These are phyloP conservation scores for Oncorhynchus gorbuscha DNA, from an alignment of 2,113 vertebrate genomes.

Conservation along the genomic window DNA sequence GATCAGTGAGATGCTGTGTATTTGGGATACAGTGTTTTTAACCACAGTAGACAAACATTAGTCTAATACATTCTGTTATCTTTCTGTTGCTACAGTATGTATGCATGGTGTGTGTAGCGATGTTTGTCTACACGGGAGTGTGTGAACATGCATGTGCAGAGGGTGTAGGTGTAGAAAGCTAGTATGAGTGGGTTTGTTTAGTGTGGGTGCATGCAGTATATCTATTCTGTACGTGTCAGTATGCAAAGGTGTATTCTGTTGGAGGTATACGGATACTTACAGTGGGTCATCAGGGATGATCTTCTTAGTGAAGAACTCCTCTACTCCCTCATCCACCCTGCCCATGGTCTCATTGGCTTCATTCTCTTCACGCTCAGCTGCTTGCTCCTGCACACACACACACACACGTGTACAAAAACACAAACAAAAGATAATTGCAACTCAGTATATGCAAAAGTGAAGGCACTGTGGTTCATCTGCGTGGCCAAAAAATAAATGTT, in stretches of 20 bases:
- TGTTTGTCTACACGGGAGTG: neutral
- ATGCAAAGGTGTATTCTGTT: constrained; percentile 5
- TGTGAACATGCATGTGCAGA: neutral
- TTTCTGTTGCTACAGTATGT: too few relatives aligned
- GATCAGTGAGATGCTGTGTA: neutral
- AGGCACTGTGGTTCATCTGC: constrained; percentile 17
- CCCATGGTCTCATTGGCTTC: constrained; percentile 83
- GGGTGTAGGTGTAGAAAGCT: neutral
- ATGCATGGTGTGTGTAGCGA: neutral
- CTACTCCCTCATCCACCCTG: constrained; percentile 90
- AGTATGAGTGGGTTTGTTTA: constrained; percentile 3
- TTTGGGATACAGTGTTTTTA: too few relatives aligned
- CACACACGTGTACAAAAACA: neutral
- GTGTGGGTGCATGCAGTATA: neutral
- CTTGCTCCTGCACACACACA: constrained; percentile 78
- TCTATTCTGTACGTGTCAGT: constrained; percentile 3
- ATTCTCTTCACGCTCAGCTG: constrained; percentile 77
- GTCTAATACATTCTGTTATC: too few relatives aligned
- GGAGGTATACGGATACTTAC: constrained; percentile 74
- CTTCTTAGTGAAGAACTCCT: constrained; percentile 95
- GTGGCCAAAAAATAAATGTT: too few relatives aligned
- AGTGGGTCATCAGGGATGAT: constrained; percentile 82
- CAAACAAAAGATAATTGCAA: neutral
- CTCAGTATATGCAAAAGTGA: constrained; percentile 15
- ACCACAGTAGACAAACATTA: too few relatives aligned